phyloP scores from a whole-genome alignment of 2,888 invertebrate genomes.

The Unio pictorum region DNA sequence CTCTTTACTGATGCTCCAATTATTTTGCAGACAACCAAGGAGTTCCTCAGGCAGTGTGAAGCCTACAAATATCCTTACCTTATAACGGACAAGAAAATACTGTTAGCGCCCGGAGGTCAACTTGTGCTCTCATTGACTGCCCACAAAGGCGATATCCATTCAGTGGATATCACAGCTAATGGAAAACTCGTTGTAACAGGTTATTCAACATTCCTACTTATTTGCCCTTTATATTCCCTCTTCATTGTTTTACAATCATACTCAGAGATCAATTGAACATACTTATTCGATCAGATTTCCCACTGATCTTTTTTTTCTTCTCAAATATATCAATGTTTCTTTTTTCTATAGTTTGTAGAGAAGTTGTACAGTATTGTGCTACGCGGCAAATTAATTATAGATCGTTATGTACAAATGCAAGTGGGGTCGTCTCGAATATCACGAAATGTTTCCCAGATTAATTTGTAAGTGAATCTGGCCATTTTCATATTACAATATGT shows the following conservation, averaged over 20 bases:
- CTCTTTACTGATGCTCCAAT: too few relatives aligned
- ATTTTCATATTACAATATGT: too few relatives aligned
- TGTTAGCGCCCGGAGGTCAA: constrained; percentile 48
- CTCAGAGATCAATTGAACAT: not conserved
- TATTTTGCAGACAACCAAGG: constrained; percentile 19
- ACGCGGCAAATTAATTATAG: too few relatives aligned
- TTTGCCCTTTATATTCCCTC: not conserved
- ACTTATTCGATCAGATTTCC: too few relatives aligned
- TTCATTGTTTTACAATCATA: not conserved
- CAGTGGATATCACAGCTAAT: constrained; percentile 39
- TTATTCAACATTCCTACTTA: constrained; percentile 12
- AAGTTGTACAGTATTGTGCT: too few relatives aligned
- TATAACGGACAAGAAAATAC: constrained; percentile 24
- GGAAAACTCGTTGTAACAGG: constrained; percentile 41
- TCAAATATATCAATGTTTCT: too few relatives aligned
- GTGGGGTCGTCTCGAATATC: too few relatives aligned
- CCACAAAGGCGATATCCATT: constrained; percentile 38
- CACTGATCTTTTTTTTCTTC: too few relatives aligned
- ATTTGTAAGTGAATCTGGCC: too few relatives aligned
- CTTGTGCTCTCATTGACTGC: constrained; percentile 42
- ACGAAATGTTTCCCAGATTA: too few relatives aligned
- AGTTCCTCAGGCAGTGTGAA: constrained; percentile 22
- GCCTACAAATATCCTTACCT: constrained; percentile 21
- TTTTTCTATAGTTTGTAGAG: too few relatives aligned
- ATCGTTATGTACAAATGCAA: too few relatives aligned